Conservation (phyloP, 1,140 invertebrate genomes). For the Trissolcus basalis region DNA sequence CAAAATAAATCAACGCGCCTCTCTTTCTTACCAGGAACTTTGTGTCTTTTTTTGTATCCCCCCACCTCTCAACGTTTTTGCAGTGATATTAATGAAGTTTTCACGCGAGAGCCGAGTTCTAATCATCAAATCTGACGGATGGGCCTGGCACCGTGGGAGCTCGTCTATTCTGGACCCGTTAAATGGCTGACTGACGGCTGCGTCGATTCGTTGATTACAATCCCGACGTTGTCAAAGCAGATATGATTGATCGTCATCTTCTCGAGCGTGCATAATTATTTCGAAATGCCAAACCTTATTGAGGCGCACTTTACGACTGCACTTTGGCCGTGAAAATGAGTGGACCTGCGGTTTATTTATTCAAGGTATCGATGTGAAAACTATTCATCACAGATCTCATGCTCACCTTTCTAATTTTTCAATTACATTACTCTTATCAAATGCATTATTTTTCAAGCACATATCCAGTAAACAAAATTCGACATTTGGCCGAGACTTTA, state of each 20-base stretch:
- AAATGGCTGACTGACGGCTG: slow-evolving; percentile 47
- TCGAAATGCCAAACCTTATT: slow-evolving; percentile 35
- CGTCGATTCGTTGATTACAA: slow-evolving; percentile 57
- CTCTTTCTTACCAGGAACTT: no score
- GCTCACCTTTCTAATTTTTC: no score
- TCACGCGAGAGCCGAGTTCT: slow-evolving; percentile 42
- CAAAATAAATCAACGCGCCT: no score
- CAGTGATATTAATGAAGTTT: slow-evolving; percentile 53
- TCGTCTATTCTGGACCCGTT: slow-evolving; percentile 23
- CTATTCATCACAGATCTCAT: no score
- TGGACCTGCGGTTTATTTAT: no score
- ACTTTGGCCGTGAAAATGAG: slow-evolving; percentile 1
- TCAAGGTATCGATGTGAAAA: no score
- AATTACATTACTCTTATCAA: no score
- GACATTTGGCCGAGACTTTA: no score
- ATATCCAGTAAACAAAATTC: no score
- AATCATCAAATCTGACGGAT: slow-evolving; percentile 27
- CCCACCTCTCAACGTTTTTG: no score
- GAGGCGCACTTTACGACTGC: slow-evolving; percentile 48
- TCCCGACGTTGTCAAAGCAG: slow-evolving; percentile 28
- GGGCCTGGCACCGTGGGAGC: slow-evolving; percentile 32
- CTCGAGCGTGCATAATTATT: slow-evolving; percentile 45
- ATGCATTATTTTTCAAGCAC: no score
- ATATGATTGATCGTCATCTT: slow-evolving; percentile 58
- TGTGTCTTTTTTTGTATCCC: no score